A percentile compares a stretch with the other conserved stretches of the same genome.
Evolutionary conservation across 2,888 invertebrate species (phyloP).

Genomic region (Harpalus rubripes): DNA sequence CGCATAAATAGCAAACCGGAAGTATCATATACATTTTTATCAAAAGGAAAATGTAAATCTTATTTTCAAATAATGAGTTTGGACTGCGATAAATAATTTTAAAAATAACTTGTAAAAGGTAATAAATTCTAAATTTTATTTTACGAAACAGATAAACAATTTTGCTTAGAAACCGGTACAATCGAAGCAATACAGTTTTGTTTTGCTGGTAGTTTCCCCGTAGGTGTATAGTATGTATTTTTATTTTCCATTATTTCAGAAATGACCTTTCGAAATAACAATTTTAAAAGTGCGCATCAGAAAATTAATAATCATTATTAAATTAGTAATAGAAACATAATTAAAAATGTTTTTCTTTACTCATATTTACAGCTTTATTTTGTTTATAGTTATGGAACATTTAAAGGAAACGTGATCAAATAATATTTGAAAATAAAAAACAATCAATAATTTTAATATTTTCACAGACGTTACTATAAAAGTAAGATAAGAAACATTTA

Average conservation of each 20-base stretch:
- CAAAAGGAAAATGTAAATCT: conserved; percentile 12
- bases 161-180: neutral
- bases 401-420: neutral
- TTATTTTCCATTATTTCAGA: neutral
- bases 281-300: neutral
- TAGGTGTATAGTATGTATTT: neutral
- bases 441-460: neutral
- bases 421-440: neutral
- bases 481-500: neutral
- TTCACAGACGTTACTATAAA: neutral
- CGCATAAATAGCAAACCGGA: neutral
- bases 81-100: conserved; percentile 3
- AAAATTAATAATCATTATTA: neutral
- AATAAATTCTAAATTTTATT: neutral
- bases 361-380: neutral
- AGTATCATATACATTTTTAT: conserved; percentile 28
- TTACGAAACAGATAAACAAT: neutral
- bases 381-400: neutral
- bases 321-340: neutral
- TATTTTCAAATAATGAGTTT: conserved; percentile 16
- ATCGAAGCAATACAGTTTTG: neutral
- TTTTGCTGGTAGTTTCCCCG: neutral
- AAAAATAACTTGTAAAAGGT: neutral
- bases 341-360: neutral
- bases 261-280: neutral